phyloP scores from a whole-genome alignment of 2,888 invertebrate genomes.

The Laothoe populi region DNA sequence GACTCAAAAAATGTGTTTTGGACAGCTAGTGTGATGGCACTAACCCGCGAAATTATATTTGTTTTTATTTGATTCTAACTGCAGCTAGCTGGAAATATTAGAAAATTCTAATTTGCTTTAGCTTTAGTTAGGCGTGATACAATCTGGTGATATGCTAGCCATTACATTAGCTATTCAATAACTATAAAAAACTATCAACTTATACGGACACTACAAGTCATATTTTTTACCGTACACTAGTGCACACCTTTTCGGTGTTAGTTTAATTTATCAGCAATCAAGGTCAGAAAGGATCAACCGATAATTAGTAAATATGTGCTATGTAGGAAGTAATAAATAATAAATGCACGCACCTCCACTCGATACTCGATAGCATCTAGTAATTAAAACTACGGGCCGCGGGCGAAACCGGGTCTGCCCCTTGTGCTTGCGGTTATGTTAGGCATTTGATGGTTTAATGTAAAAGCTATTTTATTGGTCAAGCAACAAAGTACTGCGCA shows the following conservation, averaged over 20 bases:
- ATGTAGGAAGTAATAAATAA: slow-evolving; percentile 23
- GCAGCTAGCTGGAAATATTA: no score
- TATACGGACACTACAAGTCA: neutral
- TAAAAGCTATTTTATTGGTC: neutral
- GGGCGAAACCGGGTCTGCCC: slow-evolving; percentile 25
- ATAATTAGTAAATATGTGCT: slow-evolving; percentile 16
- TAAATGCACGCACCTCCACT: slow-evolving; percentile 28
- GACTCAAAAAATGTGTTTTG: no score
- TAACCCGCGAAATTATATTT: no score
- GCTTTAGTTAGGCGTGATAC: no score
- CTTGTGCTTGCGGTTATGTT: slow-evolving; percentile 32
- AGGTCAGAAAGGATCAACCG: neutral
- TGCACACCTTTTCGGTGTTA: neutral
- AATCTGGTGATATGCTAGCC: no score
- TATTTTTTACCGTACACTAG: neutral
- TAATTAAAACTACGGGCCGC: slow-evolving; percentile 41
- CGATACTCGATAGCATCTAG: slow-evolving; percentile 39
- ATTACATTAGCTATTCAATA: no score
- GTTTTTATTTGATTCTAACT: no score
- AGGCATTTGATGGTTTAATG: slow-evolving; percentile 27
- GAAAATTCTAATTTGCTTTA: no score
- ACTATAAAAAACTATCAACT: no score
- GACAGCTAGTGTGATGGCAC: no score
- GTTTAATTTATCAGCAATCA: neutral
- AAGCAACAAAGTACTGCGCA: no score